phyloP scores from a whole-genome alignment of 1,140 invertebrate genomes.

The Daktulosphaira vitifoliae region DNA sequence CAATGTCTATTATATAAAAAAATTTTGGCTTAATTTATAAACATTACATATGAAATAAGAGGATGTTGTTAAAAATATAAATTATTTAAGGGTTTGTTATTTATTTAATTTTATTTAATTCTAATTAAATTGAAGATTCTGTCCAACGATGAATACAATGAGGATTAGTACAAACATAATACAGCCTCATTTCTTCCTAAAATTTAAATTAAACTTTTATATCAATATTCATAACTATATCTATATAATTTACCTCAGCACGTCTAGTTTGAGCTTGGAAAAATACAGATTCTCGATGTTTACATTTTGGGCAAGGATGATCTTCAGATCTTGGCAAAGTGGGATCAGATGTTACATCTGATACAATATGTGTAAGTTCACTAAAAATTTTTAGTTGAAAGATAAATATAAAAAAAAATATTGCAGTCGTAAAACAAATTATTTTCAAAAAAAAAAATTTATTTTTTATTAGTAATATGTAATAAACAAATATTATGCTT shows the following conservation, averaged over 20 bases:
- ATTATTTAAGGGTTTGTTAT: too few species aligned
- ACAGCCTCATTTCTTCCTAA: conserved; percentile 95
- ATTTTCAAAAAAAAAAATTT: too few species aligned
- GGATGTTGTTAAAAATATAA: too few species aligned
- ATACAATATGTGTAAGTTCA: conserved; percentile 94
- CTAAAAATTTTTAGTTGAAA: too few species aligned
- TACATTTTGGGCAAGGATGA: conserved; percentile 94
- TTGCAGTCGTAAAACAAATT: too few species aligned
- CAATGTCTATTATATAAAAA: too few species aligned
- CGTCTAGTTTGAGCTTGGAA: conserved; percentile 89
- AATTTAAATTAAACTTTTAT: conserved; percentile 38
- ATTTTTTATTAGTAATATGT: too few species aligned
- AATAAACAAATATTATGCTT: background rate
- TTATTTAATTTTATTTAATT: background rate
- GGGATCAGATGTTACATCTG: conserved; percentile 95
- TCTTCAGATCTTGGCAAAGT: conserved; percentile 96
- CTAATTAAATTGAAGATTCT: conserved; percentile 52
- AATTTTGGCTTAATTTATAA: too few species aligned
- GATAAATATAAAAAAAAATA: conserved; percentile 41
- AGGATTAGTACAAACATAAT: conserved; percentile 93
- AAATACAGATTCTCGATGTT: conserved; percentile 84
- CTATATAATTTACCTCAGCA: conserved; percentile 61
- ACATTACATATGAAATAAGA: too few species aligned
- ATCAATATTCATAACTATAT: conserved; percentile 27
- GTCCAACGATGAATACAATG: conserved; percentile 96